phyloP scores from a whole-genome alignment of 2,888 invertebrate species.

The Allygus modestus region DNA sequence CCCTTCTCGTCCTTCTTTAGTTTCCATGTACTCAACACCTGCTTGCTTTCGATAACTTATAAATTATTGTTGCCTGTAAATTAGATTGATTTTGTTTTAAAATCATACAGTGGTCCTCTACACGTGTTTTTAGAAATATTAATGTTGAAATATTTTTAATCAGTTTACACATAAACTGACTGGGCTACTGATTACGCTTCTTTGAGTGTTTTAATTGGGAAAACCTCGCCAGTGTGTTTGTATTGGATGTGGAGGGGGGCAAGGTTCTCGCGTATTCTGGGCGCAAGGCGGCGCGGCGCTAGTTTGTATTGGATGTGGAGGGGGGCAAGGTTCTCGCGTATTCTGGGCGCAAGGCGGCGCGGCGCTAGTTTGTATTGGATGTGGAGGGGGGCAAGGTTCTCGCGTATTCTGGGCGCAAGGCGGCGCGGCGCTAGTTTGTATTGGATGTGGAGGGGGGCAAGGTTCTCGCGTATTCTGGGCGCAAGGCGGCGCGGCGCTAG shows the following conservation, averaged over 20 bases:
- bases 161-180: too few species aligned
- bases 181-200: too few species aligned
- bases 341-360: slow-evolving; percentile 7
- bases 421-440: background rate
- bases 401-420: slow-evolving; percentile 3
- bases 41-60: too few species aligned
- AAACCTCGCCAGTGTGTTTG: slow-evolving; percentile 1
- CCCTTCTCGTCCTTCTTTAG: too few species aligned
- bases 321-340: slow-evolving; percentile 2
- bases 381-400: background rate
- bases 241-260: background rate
- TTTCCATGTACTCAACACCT: too few species aligned
- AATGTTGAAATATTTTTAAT: too few species aligned
- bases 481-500: slow-evolving; percentile 5
- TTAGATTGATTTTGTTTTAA: too few species aligned
- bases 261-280: slow-evolving; percentile 1
- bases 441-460: background rate
- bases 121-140: too few species aligned
- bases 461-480: slow-evolving; percentile 1
- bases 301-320: background rate
- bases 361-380: background rate
- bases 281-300: slow-evolving; percentile 8
- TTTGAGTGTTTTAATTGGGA: background rate
- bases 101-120: too few species aligned
- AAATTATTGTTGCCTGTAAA: too few species aligned